phyloP scores from a whole-genome alignment of 2,797 vertebrate species.

The Smutsia temminckii region DNA sequence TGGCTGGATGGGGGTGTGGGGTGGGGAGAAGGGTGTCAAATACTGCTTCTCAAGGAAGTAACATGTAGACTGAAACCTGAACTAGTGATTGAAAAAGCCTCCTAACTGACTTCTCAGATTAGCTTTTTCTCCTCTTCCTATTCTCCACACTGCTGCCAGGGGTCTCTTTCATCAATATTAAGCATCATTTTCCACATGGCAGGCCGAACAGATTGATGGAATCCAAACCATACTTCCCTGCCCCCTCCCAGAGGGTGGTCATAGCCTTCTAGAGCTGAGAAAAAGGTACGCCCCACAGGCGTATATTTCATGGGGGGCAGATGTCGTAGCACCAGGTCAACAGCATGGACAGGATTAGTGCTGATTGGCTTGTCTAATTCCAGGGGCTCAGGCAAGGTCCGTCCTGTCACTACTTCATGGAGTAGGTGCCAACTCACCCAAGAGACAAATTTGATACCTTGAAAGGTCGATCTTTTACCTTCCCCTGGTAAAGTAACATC shows the following conservation, averaged over 20 bases:
- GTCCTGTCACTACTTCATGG: slow-evolving; percentile 98
- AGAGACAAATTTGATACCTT: slow-evolving; percentile 98
- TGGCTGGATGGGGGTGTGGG: not conserved
- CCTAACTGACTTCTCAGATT: slow-evolving; percentile 80
- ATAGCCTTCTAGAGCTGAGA: no score
- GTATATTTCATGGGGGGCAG: slow-evolving; percentile 98
- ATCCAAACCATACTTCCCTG: no score
- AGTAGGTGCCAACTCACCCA: slow-evolving; percentile 99
- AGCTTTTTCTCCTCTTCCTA: slow-evolving; percentile 82
- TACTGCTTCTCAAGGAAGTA: slow-evolving; percentile 70
- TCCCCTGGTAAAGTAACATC: slow-evolving; percentile 99
- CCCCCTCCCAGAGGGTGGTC: no score
- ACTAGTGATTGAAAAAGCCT: slow-evolving; percentile 81
- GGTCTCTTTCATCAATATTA: slow-evolving; percentile 92
- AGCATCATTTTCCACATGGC: slow-evolving; percentile 99
- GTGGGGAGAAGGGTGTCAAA: slow-evolving; percentile 55
- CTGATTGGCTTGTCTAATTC: slow-evolving; percentile 99
- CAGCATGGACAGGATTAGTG: slow-evolving; percentile 99
- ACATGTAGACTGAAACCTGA: slow-evolving; percentile 70
- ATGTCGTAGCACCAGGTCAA: slow-evolving; percentile 98
- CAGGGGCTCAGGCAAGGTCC: slow-evolving; percentile 96
- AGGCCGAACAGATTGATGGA: slow-evolving; percentile 86
- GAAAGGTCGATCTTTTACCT: slow-evolving; percentile 98
- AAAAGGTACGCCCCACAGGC: slow-evolving; percentile 70
- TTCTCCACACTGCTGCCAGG: slow-evolving; percentile 80